phyloP scores from a whole-genome alignment of 2,888 invertebrate species.

The Macrosoma leucophasiata region DNA sequence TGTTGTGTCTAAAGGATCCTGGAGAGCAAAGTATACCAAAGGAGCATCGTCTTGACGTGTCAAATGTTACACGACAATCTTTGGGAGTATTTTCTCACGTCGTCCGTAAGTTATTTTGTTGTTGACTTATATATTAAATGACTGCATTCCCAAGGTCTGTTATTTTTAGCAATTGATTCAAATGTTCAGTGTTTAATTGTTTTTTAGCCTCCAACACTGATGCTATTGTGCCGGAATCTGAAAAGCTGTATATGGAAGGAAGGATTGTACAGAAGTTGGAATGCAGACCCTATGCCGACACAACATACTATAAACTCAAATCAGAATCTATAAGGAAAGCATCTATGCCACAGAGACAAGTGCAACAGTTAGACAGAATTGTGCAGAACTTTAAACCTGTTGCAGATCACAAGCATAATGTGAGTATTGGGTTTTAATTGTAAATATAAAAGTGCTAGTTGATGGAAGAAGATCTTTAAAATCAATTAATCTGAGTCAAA shows the following conservation, averaged over 20 bases:
- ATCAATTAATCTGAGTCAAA: background rate
- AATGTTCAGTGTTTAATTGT: conserved; percentile 3
- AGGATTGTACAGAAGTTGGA: conserved; percentile 97
- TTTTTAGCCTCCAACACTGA: conserved; percentile 77
- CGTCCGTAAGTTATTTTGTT: conserved; percentile 76
- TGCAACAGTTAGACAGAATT: conserved; percentile 89
- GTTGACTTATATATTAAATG: conserved; percentile 4
- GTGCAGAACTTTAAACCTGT: conserved; percentile 95
- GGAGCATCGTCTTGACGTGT: conserved; percentile 93
- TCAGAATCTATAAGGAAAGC: conserved; percentile 90
- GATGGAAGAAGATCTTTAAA: background rate
- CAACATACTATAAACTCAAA: conserved; percentile 93
- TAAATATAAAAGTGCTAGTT: background rate
- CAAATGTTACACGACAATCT: conserved; percentile 92
- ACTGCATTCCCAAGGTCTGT: background rate
- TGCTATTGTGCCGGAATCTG: conserved; percentile 83
- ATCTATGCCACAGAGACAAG: conserved; percentile 89
- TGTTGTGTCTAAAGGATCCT: conserved; percentile 84
- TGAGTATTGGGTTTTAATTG: conserved; percentile 58
- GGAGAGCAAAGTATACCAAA: conserved; percentile 90
- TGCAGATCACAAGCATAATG: conserved; percentile 94
- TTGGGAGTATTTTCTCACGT: conserved; percentile 94
- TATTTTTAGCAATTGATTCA: conserved; percentile 1
- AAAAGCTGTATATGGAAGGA: conserved; percentile 93
- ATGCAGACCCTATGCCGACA: conserved; percentile 92